These are phyloP conservation scores for Eupithecia vulgata DNA, from an alignment of 2,888 invertebrate species.

Conservation along the genomic window DNA sequence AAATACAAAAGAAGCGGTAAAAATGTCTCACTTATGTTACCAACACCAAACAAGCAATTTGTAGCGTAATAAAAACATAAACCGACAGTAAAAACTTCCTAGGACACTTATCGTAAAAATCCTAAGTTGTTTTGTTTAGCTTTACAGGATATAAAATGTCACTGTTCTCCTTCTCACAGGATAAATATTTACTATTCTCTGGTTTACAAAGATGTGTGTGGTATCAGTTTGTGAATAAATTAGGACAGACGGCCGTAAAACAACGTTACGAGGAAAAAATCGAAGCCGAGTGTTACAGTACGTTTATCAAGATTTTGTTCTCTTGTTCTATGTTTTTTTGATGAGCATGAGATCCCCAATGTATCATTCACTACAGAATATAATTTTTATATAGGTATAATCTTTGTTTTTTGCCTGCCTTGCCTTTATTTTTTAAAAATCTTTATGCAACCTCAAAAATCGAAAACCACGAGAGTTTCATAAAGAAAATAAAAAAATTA, in stretches of 20 bases:
- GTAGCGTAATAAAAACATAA: conserved; percentile 52
- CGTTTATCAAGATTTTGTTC: background rate
- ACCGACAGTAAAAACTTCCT: conserved; percentile 53
- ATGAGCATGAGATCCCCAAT: background rate
- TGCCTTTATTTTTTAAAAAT: background rate
- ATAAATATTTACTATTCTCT: conserved; percentile 8
- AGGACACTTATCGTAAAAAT: conserved; percentile 52
- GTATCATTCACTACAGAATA: too few relatives aligned
- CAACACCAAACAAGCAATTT: conserved; percentile 34
- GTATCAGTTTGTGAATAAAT: conserved; percentile 13
- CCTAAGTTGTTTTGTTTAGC: conserved; percentile 27
- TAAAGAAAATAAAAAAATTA: background rate
- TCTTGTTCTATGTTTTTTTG: conserved; percentile 3
- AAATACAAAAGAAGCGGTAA: conserved; percentile 19
- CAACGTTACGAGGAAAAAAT: conserved; percentile 1
- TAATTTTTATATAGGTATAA: background rate
- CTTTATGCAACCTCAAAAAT: background rate
- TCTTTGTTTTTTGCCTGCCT: background rate
- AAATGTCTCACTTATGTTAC: conserved; percentile 33
- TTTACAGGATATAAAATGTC: conserved; percentile 9
- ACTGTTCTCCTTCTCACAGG: conserved; percentile 9
- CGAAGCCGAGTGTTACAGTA: background rate
- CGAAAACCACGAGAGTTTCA: background rate
- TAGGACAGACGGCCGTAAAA: conserved; percentile 1
- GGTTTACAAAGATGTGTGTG: conserved; percentile 4